Base-by-base conservation (phyloP, 2,888 invertebrate species). In the Megamerina dolium region DNA sequence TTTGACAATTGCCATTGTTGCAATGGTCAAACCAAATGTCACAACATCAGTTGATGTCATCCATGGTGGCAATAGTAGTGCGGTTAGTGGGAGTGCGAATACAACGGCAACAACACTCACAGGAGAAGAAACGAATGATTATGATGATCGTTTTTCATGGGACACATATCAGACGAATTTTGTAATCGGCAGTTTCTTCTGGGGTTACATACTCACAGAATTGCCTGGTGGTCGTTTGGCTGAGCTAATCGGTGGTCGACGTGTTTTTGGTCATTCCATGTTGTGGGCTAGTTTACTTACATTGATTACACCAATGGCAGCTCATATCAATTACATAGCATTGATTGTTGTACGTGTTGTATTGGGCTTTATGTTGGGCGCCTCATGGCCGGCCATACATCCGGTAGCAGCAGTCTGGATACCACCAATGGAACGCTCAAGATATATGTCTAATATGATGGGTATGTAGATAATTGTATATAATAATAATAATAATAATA, bases 401-500 rank as follows among this genome's bases (percentile, higher is more conserved):
- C 87, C 91, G 4, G 83, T 96, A 79, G 90, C 91, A 29, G 88
- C 92, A 6, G 83, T 85, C 51, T 96, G 95, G 95, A 88, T 94
- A 46, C 94, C 94, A 6, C 93, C 93, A 10, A 80, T 86, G 77
- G 94, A 96, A 66, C 80, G 94, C 53, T 89, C 91, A 32, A 90
- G 91, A 69, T 88, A 95, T 69, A 88, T 93, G 69, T 86, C 92
- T 8, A 87, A 90, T 61, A 88, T 90, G 86, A 87, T 89, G 87
- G 88, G 85, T 85, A 69, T 75, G 60, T 56, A n/a, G 5, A 4
- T 20, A 19, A n/a, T n/a, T 39, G n/a, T 18, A 31, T 17, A 23
- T 33, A 26, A 16, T 23, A 29, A 21, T 30, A 9, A 16, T 10
- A 27, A 29, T 35, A 13, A 37, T 36, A 16, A 23, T 20, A 20